phyloP scores from a whole-genome alignment of 2,888 invertebrate genomes.

The Drosophila villosipedis region DNA sequence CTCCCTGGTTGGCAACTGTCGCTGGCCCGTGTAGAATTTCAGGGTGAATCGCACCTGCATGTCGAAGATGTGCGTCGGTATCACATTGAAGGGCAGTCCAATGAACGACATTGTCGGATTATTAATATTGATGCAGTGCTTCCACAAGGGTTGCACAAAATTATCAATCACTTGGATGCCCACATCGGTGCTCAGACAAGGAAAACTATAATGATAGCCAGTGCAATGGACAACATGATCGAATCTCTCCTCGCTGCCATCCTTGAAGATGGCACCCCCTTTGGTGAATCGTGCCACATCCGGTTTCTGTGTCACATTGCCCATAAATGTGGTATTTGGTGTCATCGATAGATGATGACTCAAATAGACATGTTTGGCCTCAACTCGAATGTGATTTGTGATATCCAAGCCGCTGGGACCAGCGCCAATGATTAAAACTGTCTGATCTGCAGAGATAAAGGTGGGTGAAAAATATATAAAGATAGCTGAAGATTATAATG shows the following conservation, averaged over 20 bases:
- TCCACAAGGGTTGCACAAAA: slow-evolving; percentile 93
- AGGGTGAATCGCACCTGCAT: slow-evolving; percentile 90
- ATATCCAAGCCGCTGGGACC: slow-evolving; percentile 94
- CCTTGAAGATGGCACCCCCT: slow-evolving; percentile 87
- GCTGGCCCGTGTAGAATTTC: slow-evolving; percentile 88
- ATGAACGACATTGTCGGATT: slow-evolving; percentile 93
- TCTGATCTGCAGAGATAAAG: slow-evolving; percentile 85
- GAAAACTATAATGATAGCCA: slow-evolving; percentile 91
- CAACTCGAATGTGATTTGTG: slow-evolving; percentile 88
- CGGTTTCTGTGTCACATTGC: slow-evolving; percentile 89
- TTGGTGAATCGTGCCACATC: slow-evolving; percentile 87
- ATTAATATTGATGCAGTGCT: slow-evolving; percentile 92
- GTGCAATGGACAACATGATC: slow-evolving; percentile 92
- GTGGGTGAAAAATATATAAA: neutral
- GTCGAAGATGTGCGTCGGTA: slow-evolving; percentile 94
- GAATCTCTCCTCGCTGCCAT: slow-evolving; percentile 88
- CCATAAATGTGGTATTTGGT: slow-evolving; percentile 88
- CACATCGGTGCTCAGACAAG: slow-evolving; percentile 90
- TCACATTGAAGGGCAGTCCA: slow-evolving; percentile 92
- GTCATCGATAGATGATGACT: slow-evolving; percentile 88
- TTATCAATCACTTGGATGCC: slow-evolving; percentile 90
- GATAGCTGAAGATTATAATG: neutral
- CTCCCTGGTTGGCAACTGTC: slow-evolving; percentile 87
- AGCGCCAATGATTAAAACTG: slow-evolving; percentile 93
- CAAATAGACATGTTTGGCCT: slow-evolving; percentile 88